Base-by-base conservation (phyloP, 2,888 invertebrate species). In the Trichogramma dendrolimi region DNA sequence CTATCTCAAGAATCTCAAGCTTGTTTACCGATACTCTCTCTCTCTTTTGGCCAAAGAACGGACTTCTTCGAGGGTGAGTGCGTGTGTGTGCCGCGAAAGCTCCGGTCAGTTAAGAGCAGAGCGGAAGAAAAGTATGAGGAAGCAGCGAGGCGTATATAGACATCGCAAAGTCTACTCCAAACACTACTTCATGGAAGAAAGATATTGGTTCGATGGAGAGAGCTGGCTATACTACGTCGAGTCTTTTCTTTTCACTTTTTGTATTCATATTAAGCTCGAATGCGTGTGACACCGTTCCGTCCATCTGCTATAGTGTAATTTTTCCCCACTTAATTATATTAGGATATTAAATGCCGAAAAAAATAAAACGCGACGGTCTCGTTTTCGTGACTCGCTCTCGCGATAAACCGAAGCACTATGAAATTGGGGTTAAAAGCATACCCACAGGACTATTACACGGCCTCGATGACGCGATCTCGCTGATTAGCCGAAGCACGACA, bases 21-120 rank as follows among this genome's bases (percentile, higher is more conserved):
- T 63, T 65, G 63, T 65, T 65, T 55, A 65, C 65, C 63, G 63
- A 65, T 65, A 65, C 59, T 61, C 63, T 61, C 48, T n/a, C 44
- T 6, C 38, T n/a, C 42, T 8, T 2, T 7, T 47, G 5, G 43
- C 52, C n/a, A 43, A 27, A 55, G 42, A 49, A 62, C 11, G 47
- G 11, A 47, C n/a, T 11, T 47, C 10, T 47, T 6, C 10, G 11
- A 47, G 6, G 11, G 47, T 5, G 47, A 5, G 11, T 5, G n/a
- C 11, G 5, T 10, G 1, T 11, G 47, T 11, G 10, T 11, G 7
- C 47, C 47, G n/a, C n/a, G 8, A 11, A 61, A 41, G 51, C 40
- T 38, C 11, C 4, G 41, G 6, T 27, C 27, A 27, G 27, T 27
- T 27, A 27, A 27, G 27, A 27, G 27, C 27, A 27, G 27, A 27